These are phyloP conservation scores for Melanostoma scalare DNA, from an alignment of 2,888 invertebrate genomes.

Conservation along the genomic window DNA sequence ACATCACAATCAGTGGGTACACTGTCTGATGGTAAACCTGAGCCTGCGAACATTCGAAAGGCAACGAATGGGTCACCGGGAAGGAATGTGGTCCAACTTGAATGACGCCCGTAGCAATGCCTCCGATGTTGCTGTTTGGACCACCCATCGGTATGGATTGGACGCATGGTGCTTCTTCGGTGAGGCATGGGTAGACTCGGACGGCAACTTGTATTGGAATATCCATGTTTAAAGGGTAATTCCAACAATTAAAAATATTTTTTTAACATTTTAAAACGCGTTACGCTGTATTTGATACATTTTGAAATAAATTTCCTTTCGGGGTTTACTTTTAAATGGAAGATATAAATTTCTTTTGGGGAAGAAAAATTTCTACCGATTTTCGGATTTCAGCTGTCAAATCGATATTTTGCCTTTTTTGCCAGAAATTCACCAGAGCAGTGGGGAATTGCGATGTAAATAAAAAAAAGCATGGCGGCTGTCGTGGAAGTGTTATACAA, in stretches of 20 bases:
- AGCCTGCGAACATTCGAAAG: constrained; percentile 85
- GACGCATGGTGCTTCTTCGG: constrained; percentile 82
- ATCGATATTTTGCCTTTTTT: constrained; percentile 75
- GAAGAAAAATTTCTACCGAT: constrained; percentile 31
- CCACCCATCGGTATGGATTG: constrained; percentile 79
- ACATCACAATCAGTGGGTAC: constrained; percentile 86
- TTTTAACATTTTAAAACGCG: constrained; percentile 38
- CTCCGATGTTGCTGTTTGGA: constrained; percentile 80
- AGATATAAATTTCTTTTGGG: constrained; percentile 20
- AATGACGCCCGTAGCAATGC: constrained; percentile 79
- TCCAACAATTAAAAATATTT: constrained; percentile 27
- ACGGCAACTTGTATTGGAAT: constrained; percentile 89
- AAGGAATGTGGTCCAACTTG: constrained; percentile 81
- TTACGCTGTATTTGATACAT: neutral
- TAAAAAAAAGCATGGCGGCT: constrained; percentile 33
- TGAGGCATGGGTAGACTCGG: constrained; percentile 85
- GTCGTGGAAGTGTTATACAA: constrained; percentile 30
- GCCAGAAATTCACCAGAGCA: constrained; percentile 19
- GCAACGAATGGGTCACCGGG: constrained; percentile 84
- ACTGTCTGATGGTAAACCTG: constrained; percentile 86
- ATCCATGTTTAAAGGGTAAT: constrained; percentile 83
- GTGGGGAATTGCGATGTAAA: constrained; percentile 60
- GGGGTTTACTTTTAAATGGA: neutral
- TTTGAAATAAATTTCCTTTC: constrained; percentile 9
- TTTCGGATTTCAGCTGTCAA: constrained; percentile 73